A percentile compares a stretch with the other conserved stretches of the same genome.
phyloP scores from a whole-genome alignment of 2,113 vertebrate genomes.

The Balaenoptera acutorostrata region DNA sequence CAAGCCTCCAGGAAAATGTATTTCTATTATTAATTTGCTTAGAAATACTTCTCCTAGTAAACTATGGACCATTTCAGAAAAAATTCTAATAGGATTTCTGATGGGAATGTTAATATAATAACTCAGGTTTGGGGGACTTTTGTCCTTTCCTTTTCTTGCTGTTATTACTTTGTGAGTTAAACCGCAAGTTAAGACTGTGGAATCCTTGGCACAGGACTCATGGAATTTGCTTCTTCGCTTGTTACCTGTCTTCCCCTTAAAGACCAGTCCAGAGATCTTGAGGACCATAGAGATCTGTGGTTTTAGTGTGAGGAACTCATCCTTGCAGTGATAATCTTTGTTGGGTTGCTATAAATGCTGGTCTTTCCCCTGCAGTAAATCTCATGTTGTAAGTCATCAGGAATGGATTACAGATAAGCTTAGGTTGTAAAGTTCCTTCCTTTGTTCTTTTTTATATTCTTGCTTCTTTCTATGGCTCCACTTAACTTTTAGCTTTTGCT shows the following conservation, averaged over 20 bases:
- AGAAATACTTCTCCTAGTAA: not conserved
- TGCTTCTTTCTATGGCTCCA: not conserved
- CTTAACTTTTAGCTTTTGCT: not conserved
- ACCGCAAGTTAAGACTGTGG: not conserved
- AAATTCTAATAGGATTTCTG: not conserved
- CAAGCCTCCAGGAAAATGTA: not conserved
- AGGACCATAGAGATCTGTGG: not conserved
- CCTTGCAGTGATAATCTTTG: not conserved
- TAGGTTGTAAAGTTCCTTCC: not conserved
- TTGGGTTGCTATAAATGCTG: not conserved
- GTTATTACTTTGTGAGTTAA: not conserved
- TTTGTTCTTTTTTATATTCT: not conserved
- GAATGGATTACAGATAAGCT: not conserved
- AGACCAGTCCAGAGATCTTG: not conserved
- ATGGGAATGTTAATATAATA: not conserved
- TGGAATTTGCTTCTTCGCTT: not conserved
- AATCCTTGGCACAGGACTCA: not conserved
- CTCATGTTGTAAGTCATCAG: not conserved
- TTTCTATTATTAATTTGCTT: not conserved
- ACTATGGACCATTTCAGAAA: not conserved
- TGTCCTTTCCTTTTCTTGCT: not conserved
- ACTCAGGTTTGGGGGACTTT: no score
- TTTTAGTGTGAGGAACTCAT: not conserved
- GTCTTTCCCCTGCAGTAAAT: not conserved
- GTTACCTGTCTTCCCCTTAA: not conserved